Evolutionary conservation across 35 echinoderm and acorn worm species (phyloP).

Genomic region (Apostichopus parvimensis): DNA sequence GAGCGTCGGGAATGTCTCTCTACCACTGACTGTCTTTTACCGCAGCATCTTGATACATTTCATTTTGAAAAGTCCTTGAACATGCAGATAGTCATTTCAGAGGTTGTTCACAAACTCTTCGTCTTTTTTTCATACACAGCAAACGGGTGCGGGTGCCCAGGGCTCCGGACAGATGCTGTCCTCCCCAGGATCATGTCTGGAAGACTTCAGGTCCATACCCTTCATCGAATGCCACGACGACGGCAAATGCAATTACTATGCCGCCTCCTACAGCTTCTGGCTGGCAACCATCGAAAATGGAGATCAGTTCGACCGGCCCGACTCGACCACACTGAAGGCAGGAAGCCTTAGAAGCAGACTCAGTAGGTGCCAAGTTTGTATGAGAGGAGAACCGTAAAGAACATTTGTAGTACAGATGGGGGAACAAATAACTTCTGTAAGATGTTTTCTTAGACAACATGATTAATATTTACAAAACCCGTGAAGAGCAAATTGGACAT

Average conservation of each 20-base stretch:
- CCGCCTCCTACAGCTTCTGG: slow-evolving; percentile 98
- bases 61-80: background rate
- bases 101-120: background rate
- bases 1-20: no score
- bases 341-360: slow-evolving; percentile 73
- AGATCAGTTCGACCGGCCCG: slow-evolving; percentile 70
- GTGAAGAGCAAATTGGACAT: no score
- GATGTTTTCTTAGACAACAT: background rate
- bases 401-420: background rate
- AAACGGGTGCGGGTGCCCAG: slow-evolving; percentile 96
- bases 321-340: slow-evolving; percentile 81
- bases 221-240: slow-evolving; percentile 99
- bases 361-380: slow-evolving; percentile 91
- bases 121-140: slow-evolving; percentile 61
- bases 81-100: no score
- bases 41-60: no score
- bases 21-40: no score
- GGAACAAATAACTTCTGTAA: background rate
- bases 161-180: slow-evolving; percentile 91
- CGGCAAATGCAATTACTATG: slow-evolving; percentile 98
- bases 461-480: background rate
- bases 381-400: slow-evolving; percentile 4
- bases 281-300: slow-evolving; percentile 81
- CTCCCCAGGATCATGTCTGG: slow-evolving; percentile 91
- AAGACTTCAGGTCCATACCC: slow-evolving; percentile 94